Base-by-base conservation (phyloP, 1,140 invertebrate species). In the Cataglyphis hispanica region DNA sequence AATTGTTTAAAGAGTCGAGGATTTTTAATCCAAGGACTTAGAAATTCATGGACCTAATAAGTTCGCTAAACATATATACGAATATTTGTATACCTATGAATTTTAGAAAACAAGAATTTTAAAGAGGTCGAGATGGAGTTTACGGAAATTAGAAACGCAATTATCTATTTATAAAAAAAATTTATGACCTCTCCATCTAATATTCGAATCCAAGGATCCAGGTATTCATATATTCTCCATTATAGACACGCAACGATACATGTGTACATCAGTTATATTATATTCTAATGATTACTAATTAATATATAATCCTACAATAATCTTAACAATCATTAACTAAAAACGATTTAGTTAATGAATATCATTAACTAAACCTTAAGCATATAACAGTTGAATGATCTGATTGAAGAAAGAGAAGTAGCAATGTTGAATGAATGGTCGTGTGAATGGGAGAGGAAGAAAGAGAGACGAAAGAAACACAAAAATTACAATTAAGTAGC, bases 211-310 rank as follows among this genome's bases (percentile, higher is more conserved):
- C 31, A 6, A 77, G 67, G 27, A 75, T 77, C 58, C 72, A 77
- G 7, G 66, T 75, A 85, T 80, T 81, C 70, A 72, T 50, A 84
- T 27, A 64, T 81, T 86, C 64, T 77, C 50, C 80, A 72, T 66
- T 66, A 74, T 70, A 67, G 43, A 69, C 67, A 80, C 60, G 74
- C 78, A 86, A 75, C 56, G 86, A 89, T 89, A 83, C 85, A 90
- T 84, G 87, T 90, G 84, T 89, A 91, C 89, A 91, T 92, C 90
- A 91, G 91, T 88, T 92, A 91, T 92, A 93, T 93, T 92, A 91
- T 94, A 94, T 92, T 92, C 87, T 93, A 94, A 93, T 90, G 88
- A 91, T 93, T 93, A 92, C 89, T 92, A 93, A 93, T 91, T 88
- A 92, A 85, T 31, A 31, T 31, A 31, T 91, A 93, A 91, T 93